Percentiles rank a stretch among this genome's conserved stretches.
These are phyloP conservation scores for Neocrepidodera transversa DNA, from an alignment of 2,888 invertebrate species.

Conservation along the genomic window DNA sequence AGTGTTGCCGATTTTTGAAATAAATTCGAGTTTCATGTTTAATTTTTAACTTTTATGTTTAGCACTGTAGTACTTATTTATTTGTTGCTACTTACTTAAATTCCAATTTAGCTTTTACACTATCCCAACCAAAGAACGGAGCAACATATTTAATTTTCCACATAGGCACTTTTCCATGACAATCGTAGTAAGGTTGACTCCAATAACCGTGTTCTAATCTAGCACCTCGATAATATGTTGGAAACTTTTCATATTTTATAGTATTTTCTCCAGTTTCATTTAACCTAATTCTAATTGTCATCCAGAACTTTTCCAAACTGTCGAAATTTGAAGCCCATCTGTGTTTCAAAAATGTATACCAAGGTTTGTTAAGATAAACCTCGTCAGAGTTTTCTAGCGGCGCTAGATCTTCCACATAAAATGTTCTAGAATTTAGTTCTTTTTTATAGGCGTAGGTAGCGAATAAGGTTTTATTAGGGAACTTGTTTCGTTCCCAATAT, in stretches of 20 bases:
- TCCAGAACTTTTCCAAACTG: slow-evolving; percentile 84
- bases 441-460: slow-evolving; percentile 93
- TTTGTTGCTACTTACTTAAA: slow-evolving; percentile 96
- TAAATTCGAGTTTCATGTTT: no score
- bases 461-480: slow-evolving; percentile 89
- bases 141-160: slow-evolving; percentile 96
- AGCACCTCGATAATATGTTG: slow-evolving; percentile 89
- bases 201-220: slow-evolving; percentile 88
- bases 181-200: slow-evolving; percentile 93
- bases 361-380: slow-evolving; percentile 82
- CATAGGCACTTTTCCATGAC: slow-evolving; percentile 87
- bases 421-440: slow-evolving; percentile 81
- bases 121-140: slow-evolving; percentile 97
- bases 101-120: slow-evolving; percentile 85
- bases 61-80: no score
- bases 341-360: slow-evolving; percentile 88
- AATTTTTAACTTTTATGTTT: no score
- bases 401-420: slow-evolving; percentile 86
- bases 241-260: slow-evolving; percentile 86
- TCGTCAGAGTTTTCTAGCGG: slow-evolving; percentile 80
- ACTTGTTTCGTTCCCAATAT: slow-evolving; percentile 93
- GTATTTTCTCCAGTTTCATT: slow-evolving; percentile 83
- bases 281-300: slow-evolving; percentile 90
- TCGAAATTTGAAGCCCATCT: slow-evolving; percentile 96
- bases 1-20: no score